Percentiles rank a stretch among this genome's conserved stretches.
phyloP scores from a whole-genome alignment of 2,888 invertebrate species.

The Lingula anatina region DNA sequence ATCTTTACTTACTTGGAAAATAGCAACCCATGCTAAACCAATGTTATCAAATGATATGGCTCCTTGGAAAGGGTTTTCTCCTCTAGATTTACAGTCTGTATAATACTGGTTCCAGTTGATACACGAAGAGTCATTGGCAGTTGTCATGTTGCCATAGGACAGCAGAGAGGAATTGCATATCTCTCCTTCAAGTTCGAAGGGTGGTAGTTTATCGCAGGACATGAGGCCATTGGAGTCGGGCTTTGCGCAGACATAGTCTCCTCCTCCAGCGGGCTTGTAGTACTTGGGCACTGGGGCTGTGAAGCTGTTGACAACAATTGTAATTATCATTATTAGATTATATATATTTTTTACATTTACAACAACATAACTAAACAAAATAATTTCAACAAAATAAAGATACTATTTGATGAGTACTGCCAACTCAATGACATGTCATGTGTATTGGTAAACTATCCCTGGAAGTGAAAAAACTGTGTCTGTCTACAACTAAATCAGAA shows the following conservation, averaged over 20 bases:
- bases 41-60: constrained; percentile 99
- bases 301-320: too few relatives aligned
- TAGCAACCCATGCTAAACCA: constrained; percentile 99
- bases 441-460: too few relatives aligned
- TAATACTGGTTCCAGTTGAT: constrained; percentile 99
- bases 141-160: constrained; percentile 57
- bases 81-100: constrained; percentile 85
- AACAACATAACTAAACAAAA: too few relatives aligned
- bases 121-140: constrained; percentile 64
- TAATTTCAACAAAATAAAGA: too few relatives aligned
- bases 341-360: too few relatives aligned
- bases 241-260: constrained; percentile 92
- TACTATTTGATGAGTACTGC: too few relatives aligned
- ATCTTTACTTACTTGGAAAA: constrained; percentile 86
- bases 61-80: constrained; percentile 95
- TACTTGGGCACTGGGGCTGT: constrained; percentile 29
- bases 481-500: too few relatives aligned
- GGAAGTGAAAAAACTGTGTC: too few relatives aligned
- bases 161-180: constrained; percentile 66
- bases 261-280: constrained; percentile 24
- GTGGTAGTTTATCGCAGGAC: constrained; percentile 55
- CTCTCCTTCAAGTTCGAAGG: constrained; percentile 64
- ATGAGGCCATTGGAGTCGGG: constrained; percentile 95
- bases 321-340: too few relatives aligned
- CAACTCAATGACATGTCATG: too few relatives aligned